A percentile compares a stretch with the other conserved stretches of the same genome.
Evolutionary conservation across 2,113 vertebrate genomes (phyloP).

Genomic region (Cinclus cinclus): DNA sequence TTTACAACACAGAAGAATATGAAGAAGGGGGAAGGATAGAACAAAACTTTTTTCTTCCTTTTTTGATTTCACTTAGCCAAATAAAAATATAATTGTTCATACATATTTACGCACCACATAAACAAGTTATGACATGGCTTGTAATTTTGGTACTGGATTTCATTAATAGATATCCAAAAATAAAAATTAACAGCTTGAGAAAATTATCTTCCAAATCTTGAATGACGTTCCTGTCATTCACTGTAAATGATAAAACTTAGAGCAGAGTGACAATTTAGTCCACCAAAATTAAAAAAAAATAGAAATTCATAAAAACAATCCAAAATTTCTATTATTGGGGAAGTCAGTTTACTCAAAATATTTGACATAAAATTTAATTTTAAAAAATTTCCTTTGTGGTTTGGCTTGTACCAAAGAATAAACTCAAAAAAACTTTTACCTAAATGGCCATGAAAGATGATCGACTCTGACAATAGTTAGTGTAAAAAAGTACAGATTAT

Average conservation of each 20-base stretch:
- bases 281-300: not conserved
- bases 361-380: not conserved
- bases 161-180: not conserved
- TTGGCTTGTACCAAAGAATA: not conserved
- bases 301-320: not conserved
- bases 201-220: not conserved
- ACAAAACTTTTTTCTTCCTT: not conserved
- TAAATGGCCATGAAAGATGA: not conserved
- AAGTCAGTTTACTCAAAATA: not conserved
- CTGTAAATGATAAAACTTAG: not conserved
- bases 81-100: not conserved
- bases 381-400: not conserved
- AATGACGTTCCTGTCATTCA: not conserved
- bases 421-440: not conserved
- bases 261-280: not conserved
- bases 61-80: not conserved
- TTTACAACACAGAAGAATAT: rapidly evolving
- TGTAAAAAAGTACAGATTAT: not conserved
- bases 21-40: not conserved
- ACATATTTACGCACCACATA: not conserved
- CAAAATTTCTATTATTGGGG: not conserved
- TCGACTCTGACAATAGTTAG: not conserved
- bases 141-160: not conserved
- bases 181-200: not conserved
- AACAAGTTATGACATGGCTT: not conserved